A percentile compares a stretch with the other conserved stretches of the same genome.
Conservation (phyloP, 2,797 vertebrate genomes). For the Poeciliopsis presidionis region DNA sequence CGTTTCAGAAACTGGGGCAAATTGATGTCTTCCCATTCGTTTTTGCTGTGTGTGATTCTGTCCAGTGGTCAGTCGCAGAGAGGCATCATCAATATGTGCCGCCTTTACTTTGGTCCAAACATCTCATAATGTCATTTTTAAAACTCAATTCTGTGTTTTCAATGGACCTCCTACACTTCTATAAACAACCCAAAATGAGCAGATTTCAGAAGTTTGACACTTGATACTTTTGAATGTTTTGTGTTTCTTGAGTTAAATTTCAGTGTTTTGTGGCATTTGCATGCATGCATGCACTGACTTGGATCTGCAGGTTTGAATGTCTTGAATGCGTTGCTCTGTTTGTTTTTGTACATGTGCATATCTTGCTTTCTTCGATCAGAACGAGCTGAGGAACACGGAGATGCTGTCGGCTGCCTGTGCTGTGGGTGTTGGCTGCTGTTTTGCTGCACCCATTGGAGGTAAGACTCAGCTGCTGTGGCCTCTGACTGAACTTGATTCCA, state of each 20-base stretch:
- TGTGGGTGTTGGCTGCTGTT: conserved; percentile 97
- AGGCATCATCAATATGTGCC: conserved; percentile 56
- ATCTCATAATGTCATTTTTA: conserved; percentile 64
- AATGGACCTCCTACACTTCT: conserved; percentile 24
- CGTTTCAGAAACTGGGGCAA: conserved; percentile 50
- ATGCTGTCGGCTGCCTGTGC: conserved; percentile 98
- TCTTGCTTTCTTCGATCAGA: conserved; percentile 78
- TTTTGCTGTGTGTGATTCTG: conserved; percentile 57
- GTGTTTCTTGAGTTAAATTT: conserved; percentile 24
- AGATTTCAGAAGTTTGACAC: conserved; percentile 15
- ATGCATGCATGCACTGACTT: conserved; percentile 22
- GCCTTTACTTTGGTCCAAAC: conserved; percentile 54
- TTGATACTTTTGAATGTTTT: conserved; percentile 10
- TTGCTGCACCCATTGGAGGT: conserved; percentile 98
- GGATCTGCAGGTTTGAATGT: conserved; percentile 20
- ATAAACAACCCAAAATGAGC: conserved; percentile 25
- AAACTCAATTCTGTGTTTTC: conserved; percentile 44
- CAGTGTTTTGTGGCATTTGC: conserved; percentile 35
- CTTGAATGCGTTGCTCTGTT: conserved; percentile 25
- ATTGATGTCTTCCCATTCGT: conserved; percentile 65
- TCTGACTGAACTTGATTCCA: conserved; percentile 40
- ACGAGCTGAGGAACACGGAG: conserved; percentile 96
- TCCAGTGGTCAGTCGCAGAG: conserved; percentile 47
- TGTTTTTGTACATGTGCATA: conserved; percentile 38
- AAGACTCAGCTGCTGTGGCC: conserved; percentile 53